These are phyloP conservation scores for Plutomurus gul DNA, from an alignment of 1,140 invertebrate species.

Conservation along the genomic window DNA sequence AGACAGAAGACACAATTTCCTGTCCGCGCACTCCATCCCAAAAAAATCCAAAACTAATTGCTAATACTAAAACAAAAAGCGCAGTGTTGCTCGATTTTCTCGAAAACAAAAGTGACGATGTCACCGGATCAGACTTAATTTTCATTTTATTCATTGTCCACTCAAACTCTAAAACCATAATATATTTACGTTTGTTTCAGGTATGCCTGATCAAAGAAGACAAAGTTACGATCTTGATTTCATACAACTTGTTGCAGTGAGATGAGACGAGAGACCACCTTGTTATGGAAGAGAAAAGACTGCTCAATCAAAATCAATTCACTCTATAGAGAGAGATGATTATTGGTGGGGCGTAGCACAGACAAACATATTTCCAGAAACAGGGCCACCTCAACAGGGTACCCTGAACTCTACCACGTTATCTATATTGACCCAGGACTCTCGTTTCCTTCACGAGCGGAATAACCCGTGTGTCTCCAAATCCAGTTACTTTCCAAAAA, in stretches of 20 bases:
- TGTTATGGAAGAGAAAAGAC: neutral
- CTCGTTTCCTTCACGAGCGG: no score
- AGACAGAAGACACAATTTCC: neutral
- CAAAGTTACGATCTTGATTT: neutral
- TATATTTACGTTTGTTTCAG: neutral
- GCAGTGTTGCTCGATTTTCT: neutral
- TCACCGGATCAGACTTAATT: neutral
- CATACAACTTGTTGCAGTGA: neutral
- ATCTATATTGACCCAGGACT: neutral
- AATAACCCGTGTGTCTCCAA: no score
- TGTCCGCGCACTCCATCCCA: neutral
- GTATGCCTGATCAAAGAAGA: no score
- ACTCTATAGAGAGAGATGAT: neutral
- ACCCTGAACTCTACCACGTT: neutral
- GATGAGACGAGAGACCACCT: neutral
- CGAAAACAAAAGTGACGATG: neutral
- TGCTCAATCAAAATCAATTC: slow-evolving; percentile 1
- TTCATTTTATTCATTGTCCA: slow-evolving; percentile 23
- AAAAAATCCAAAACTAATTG: neutral
- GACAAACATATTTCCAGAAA: slow-evolving; percentile 13
- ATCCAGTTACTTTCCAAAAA: no score
- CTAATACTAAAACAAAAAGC: slow-evolving; percentile 4
- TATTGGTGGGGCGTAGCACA: neutral
- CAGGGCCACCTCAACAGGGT: slow-evolving; percentile 9
- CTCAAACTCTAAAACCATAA: neutral